Percentiles rank a stretch among this genome's conserved stretches.
Conservation (phyloP, 2,113 vertebrate genomes). For the Gila orcuttii region DNA sequence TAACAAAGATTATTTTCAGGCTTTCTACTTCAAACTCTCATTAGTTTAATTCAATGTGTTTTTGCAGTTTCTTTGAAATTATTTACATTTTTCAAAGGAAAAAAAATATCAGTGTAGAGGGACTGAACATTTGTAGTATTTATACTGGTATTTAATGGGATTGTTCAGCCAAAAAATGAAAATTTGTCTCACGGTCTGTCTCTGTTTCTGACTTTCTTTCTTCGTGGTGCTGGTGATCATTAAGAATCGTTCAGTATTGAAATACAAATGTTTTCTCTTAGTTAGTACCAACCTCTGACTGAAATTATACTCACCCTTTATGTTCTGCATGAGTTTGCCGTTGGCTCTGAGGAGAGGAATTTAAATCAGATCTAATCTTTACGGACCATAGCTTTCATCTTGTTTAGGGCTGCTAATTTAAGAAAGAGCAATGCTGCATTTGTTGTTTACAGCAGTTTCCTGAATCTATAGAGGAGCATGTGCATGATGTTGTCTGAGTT, state of each 20-base stretch:
- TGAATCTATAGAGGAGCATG: not conserved
- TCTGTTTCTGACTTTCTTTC: not conserved
- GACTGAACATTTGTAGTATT: not conserved
- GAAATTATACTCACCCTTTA: slow-evolving; percentile 7
- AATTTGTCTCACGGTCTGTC: not conserved
- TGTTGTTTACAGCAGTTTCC: not conserved
- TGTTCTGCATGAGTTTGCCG: not conserved
- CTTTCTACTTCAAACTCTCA: too few species aligned
- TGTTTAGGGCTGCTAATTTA: not conserved
- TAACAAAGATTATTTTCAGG: not conserved
- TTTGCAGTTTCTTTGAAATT: too few species aligned
- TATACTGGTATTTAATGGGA: not conserved
- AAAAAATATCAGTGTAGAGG: not conserved
- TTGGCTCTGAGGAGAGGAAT: not conserved
- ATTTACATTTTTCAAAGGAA: too few species aligned
- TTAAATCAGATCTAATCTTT: slow-evolving; percentile 17
- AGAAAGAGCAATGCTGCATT: not conserved
- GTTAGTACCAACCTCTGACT: slow-evolving; percentile 32
- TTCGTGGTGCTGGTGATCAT: not conserved
- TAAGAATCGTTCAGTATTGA: not conserved
- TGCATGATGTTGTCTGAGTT: not conserved
- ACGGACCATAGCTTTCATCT: not conserved
- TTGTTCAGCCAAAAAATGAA: not conserved
- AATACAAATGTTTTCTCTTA: slow-evolving; percentile 9
- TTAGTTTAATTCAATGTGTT: too few species aligned